Percentiles rank a stretch among this genome's conserved stretches.
Conservation (phyloP, 2,113 vertebrate genomes). For the Eptatretus burgeri region DNA sequence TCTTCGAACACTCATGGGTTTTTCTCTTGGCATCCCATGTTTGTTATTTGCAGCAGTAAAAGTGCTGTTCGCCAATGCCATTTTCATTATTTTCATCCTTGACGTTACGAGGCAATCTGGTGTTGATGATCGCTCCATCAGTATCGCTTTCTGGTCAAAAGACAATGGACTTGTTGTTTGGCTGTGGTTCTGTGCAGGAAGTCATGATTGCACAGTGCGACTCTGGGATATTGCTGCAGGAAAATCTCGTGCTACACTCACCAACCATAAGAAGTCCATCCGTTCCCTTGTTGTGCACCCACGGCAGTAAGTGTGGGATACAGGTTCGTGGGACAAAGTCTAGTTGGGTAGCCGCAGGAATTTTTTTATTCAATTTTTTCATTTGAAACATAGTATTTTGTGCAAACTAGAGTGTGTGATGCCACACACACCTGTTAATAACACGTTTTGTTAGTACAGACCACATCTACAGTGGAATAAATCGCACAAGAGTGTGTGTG, state of each 20-base stretch:
- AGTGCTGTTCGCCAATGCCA: too few relatives aligned
- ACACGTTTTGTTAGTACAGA: not conserved
- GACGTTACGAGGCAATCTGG: too few relatives aligned
- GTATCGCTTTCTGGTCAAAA: too few relatives aligned
- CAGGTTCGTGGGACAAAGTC: not conserved
- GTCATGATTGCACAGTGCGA: constrained; percentile 81
- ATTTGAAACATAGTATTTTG: not conserved
- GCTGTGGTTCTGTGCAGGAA: constrained; percentile 26
- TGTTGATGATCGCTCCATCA: too few relatives aligned
- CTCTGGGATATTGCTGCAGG: constrained; percentile 86
- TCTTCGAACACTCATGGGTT: not conserved
- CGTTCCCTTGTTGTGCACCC: constrained; percentile 61
- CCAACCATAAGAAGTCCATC: constrained; percentile 94
- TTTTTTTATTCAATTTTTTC: not conserved
- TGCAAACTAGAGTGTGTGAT: not conserved
- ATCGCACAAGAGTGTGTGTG: too few relatives aligned
- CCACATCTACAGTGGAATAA: not conserved
- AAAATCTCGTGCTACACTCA: constrained; percentile 84
- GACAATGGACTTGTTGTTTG: too few relatives aligned
- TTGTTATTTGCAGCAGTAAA: not conserved
- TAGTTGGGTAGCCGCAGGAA: not conserved
- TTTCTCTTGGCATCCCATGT: not conserved
- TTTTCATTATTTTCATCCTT: too few relatives aligned
- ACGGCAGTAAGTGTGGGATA: constrained; percentile 35
- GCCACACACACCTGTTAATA: not conserved